Evolutionary conservation across 2,113 vertebrate genomes (phyloP).

Genomic region (Hoplias malabaricus): DNA sequence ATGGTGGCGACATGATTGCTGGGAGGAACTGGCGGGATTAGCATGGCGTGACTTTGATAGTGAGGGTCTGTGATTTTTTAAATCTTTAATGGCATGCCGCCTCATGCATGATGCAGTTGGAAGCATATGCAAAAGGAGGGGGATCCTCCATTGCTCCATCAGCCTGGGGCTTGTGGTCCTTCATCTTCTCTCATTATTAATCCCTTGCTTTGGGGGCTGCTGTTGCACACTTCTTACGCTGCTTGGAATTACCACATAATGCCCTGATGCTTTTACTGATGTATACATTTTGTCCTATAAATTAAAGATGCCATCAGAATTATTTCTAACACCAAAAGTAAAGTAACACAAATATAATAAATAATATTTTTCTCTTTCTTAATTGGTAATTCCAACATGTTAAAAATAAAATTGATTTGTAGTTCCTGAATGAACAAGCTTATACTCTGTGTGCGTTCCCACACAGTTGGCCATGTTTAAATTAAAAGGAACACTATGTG

Average conservation of each 20-base stretch:
- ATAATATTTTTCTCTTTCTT: too few relatives aligned
- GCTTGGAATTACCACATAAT: not conserved
- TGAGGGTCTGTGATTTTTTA: not conserved
- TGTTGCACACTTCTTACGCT: not conserved
- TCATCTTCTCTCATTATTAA: constrained; percentile 17
- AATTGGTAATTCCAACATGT: too few relatives aligned
- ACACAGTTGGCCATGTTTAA: too few relatives aligned
- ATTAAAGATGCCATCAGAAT: too few relatives aligned
- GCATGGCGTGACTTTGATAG: constrained; percentile 33
- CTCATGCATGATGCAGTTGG: constrained; percentile 9
- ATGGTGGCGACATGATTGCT: not conserved
- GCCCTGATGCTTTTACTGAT: constrained; percentile 44
- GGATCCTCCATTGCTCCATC: not conserved
- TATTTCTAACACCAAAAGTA: too few relatives aligned
- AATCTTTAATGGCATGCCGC: constrained; percentile 40
- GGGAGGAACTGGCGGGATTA: constrained; percentile 34
- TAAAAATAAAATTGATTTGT: too few relatives aligned
- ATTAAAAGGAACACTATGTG: too few relatives aligned
- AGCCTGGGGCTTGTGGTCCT: not conserved
- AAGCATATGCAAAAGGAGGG: not conserved
- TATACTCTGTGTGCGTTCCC: too few relatives aligned
- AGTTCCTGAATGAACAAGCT: too few relatives aligned
- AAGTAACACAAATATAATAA: too few relatives aligned
- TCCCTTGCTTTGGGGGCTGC: not conserved
- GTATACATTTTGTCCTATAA: constrained; percentile 49